A percentile compares a stretch with the other conserved stretches of the same genome.
These are phyloP conservation scores for Podarcis raffonei DNA, from an alignment of 2,113 vertebrate genomes.

Conservation along the genomic window DNA sequence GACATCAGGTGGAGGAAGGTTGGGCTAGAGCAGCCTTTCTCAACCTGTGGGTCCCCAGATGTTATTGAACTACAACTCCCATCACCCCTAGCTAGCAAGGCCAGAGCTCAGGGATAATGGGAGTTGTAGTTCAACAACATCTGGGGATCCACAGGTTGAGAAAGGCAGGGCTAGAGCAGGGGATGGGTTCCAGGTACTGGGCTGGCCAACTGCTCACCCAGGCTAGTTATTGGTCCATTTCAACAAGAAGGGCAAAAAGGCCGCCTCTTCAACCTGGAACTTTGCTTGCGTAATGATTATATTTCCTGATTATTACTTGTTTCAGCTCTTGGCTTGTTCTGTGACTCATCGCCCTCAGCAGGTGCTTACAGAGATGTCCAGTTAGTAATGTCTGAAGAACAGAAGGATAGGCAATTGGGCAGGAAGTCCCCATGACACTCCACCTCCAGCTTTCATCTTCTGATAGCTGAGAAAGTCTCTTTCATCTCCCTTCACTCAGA, in stretches of 20 bases:
- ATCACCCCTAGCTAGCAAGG: no score
- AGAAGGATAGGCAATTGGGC: no score
- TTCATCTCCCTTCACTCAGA: background rate
- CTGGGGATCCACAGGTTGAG: no score
- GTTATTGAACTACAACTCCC: no score
- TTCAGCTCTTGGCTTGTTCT: background rate
- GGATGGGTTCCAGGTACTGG: background rate
- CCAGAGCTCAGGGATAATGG: no score
- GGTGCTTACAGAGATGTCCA: no score
- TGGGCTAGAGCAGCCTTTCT: no score
- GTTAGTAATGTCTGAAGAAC: no score
- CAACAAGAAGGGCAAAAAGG: background rate
- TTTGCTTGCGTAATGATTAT: no score
- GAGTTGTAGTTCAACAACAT: no score
- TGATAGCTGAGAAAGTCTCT: background rate
- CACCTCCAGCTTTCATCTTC: background rate
- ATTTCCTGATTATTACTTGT: background rate
- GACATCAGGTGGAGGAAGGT: no score
- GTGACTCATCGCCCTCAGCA: background rate
- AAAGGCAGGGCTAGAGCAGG: background rate
- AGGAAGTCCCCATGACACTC: background rate
- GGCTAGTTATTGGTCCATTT: background rate
- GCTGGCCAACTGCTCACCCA: background rate
- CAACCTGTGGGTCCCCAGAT: no score
- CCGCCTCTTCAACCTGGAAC: background rate